Evolutionary conservation across 2,113 vertebrate species (phyloP).

Genomic region (Capreolus pygargus): DNA sequence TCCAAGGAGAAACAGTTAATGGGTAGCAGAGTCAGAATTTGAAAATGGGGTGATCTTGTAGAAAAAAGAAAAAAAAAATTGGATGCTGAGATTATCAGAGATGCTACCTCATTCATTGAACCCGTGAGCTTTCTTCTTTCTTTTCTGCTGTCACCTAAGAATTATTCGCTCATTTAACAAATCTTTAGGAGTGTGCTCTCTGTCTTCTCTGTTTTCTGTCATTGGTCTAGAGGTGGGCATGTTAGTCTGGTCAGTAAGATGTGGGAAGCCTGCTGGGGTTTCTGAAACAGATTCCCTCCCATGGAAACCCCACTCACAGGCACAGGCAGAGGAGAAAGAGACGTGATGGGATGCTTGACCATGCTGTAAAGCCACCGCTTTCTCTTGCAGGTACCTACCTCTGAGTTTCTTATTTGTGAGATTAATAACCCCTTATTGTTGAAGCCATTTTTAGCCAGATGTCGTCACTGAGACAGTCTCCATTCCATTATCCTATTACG

Average conservation of each 20-base stretch:
- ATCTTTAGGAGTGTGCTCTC: neutral
- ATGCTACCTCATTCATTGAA: neutral
- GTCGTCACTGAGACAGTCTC: neutral
- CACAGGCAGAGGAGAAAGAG: neutral
- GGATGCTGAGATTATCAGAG: neutral
- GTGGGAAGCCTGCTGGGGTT: neutral
- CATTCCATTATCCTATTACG: neutral
- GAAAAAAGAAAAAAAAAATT: neutral
- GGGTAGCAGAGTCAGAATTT: neutral
- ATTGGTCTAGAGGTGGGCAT: neutral
- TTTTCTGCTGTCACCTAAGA: neutral
- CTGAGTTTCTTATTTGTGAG: neutral
- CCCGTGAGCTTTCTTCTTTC: neutral
- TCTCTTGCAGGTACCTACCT: neutral
- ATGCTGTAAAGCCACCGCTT: neutral
- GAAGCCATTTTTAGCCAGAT: neutral
- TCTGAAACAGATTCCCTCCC: neutral
- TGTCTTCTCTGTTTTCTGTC: neutral
- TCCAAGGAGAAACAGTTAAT: neutral
- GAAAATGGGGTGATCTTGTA: neutral
- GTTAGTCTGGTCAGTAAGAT: neutral
- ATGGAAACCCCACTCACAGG: neutral
- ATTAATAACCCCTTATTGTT: neutral
- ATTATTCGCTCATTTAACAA: neutral
- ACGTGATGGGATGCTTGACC: accelerated